phyloP scores from a whole-genome alignment of 2,113 vertebrate genomes.

The Spilogale gracilis region DNA sequence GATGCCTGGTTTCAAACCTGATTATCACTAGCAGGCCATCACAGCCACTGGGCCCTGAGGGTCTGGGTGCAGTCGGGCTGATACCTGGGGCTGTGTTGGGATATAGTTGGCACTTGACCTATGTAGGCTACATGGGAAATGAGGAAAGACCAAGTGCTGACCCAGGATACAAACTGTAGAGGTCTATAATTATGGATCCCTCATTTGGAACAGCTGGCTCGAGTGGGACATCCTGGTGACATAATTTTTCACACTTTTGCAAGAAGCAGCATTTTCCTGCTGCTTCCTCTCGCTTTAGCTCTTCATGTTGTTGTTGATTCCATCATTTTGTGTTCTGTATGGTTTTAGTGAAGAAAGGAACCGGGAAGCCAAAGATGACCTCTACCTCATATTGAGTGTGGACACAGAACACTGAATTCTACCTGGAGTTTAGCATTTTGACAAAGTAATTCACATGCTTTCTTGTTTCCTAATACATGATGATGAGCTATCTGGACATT shows the following conservation, averaged over 20 bases:
- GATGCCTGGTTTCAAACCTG: background rate
- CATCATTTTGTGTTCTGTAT: background rate
- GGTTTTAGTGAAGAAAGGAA: background rate
- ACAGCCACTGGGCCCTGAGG: background rate
- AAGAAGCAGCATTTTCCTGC: background rate
- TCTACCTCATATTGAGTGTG: background rate
- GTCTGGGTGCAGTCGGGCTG: background rate
- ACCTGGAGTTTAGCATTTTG: background rate
- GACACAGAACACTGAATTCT: background rate
- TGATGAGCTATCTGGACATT: background rate
- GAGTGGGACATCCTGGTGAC: background rate
- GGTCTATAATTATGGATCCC: background rate
- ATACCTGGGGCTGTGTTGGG: background rate
- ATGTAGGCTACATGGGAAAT: background rate
- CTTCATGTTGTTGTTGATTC: background rate
- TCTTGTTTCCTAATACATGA: background rate
- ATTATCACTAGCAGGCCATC: background rate
- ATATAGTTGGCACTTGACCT: background rate
- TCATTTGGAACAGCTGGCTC: conserved; percentile 9
- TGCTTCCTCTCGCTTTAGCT: background rate
- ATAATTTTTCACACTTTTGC: conserved; percentile 1
- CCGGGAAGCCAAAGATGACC: background rate
- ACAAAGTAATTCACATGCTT: background rate
- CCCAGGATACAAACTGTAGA: background rate
- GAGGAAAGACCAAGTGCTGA: conserved; percentile 39